Evolutionary conservation across 2,888 invertebrate species (phyloP).

Genomic region (Oasisia sp.): DNA sequence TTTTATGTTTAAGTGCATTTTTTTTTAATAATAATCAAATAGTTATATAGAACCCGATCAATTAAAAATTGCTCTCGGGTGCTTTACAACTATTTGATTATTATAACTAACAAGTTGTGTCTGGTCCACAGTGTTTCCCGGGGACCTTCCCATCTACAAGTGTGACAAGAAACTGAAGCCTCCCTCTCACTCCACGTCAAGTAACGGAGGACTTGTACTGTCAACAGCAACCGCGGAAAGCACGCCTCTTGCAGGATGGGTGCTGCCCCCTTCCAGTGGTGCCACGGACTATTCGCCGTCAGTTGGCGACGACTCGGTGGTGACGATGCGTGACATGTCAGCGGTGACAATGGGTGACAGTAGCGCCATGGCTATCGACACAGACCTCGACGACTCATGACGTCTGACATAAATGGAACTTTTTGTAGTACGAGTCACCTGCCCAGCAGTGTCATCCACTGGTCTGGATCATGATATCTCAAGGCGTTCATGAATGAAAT

Average conservation of each 20-base stretch:
- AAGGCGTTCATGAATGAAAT: neutral
- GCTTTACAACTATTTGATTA: too few species aligned
- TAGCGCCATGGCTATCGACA: slow-evolving; percentile 38
- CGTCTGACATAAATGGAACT: neutral
- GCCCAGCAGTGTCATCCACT: neutral
- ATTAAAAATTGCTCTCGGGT: too few species aligned
- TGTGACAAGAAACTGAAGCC: slow-evolving; percentile 31
- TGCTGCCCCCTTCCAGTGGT: neutral
- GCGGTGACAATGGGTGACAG: slow-evolving; percentile 20
- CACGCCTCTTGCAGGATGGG: neutral
- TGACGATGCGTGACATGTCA: slow-evolving; percentile 7
- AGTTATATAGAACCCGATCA: too few species aligned
- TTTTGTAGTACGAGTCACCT: neutral
- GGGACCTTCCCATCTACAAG: slow-evolving; percentile 26
- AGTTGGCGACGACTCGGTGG: neutral
- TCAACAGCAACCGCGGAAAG: neutral
- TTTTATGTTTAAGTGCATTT: too few species aligned
- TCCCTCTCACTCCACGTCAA: neutral
- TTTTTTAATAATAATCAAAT: too few species aligned
- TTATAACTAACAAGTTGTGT: neutral
- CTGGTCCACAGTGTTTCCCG: slow-evolving; percentile 27
- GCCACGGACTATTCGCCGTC: neutral
- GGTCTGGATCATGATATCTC: neutral
- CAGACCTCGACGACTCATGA: slow-evolving; percentile 34
- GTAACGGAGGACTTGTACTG: neutral